These are phyloP conservation scores for Drosophila sordidula DNA, from an alignment of 2,888 invertebrate genomes.

Conservation along the genomic window DNA sequence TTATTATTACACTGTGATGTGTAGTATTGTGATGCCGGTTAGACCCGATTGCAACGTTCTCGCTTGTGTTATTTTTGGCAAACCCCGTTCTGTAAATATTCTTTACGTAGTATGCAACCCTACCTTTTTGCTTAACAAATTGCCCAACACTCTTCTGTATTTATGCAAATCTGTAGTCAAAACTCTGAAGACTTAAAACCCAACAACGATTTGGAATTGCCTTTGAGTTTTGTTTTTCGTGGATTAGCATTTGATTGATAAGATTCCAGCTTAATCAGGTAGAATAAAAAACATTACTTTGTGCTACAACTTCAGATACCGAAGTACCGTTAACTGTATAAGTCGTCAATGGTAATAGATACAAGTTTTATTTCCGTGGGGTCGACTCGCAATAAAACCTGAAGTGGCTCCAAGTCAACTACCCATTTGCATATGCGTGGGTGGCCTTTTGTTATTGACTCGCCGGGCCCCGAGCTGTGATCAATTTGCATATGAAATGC, in stretches of 20 bases:
- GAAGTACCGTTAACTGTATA: background rate
- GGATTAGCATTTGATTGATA: background rate
- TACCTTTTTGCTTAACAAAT: too few species aligned
- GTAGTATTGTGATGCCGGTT: too few species aligned
- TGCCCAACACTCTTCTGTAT: background rate
- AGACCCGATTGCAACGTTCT: too few species aligned
- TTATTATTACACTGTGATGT: too few species aligned
- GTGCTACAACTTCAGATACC: background rate
- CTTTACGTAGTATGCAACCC: too few species aligned
- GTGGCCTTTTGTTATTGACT: conserved; percentile 49
- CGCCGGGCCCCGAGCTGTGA: conserved; percentile 41
- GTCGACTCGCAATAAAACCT: background rate
- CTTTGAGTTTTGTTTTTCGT: background rate
- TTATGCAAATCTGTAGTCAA: background rate
- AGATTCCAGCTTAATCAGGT: too few species aligned
- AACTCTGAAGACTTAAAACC: too few species aligned
- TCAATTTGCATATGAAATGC: conserved; percentile 73
- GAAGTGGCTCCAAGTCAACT: conserved; percentile 15
- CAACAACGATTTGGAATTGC: background rate
- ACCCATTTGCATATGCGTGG: conserved; percentile 52
- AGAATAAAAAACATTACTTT: background rate
- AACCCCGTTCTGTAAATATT: too few species aligned
- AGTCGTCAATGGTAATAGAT: conserved; percentile 6
- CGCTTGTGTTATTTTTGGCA: too few species aligned
- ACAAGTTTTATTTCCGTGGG: conserved; percentile 1